phyloP scores from a whole-genome alignment of 2,797 vertebrate species.

The Nannoperca australis region DNA sequence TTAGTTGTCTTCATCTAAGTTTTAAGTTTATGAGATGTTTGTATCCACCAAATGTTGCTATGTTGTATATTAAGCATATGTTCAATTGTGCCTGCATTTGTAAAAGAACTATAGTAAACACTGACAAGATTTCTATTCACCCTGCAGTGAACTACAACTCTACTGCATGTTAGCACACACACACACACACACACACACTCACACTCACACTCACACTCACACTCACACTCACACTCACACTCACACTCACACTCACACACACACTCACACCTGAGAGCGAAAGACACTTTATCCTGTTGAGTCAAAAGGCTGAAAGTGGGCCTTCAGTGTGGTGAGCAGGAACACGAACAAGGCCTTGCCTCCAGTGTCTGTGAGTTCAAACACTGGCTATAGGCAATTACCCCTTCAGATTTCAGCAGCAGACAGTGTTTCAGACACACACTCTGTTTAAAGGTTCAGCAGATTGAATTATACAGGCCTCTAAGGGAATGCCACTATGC shows the following conservation, averaged over 20 bases:
- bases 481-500: slow-evolving; percentile 17
- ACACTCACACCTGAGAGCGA: neutral
- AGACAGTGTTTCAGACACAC: slow-evolving; percentile 45
- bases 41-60: neutral
- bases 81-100: neutral
- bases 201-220: too few species aligned
- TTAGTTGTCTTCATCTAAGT: neutral
- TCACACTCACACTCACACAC: too few species aligned
- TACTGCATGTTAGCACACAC: neutral
- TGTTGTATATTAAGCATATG: neutral
- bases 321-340: slow-evolving; percentile 23
- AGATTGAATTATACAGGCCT: slow-evolving; percentile 48
- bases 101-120: too few species aligned
- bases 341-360: slow-evolving; percentile 27
- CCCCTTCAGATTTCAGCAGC: slow-evolving; percentile 39
- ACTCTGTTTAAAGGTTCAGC: slow-evolving; percentile 29
- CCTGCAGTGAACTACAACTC: neutral
- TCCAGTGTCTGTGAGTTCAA: slow-evolving; percentile 46
- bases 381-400: slow-evolving; percentile 47
- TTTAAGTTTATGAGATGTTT: neutral
- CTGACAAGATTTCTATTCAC: neutral
- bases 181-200: neutral
- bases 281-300: slow-evolving; percentile 14
- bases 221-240: too few species aligned
- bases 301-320: slow-evolving; percentile 21